phyloP scores from a whole-genome alignment of 2,113 vertebrate species.

The Chaetodon trifascialis region DNA sequence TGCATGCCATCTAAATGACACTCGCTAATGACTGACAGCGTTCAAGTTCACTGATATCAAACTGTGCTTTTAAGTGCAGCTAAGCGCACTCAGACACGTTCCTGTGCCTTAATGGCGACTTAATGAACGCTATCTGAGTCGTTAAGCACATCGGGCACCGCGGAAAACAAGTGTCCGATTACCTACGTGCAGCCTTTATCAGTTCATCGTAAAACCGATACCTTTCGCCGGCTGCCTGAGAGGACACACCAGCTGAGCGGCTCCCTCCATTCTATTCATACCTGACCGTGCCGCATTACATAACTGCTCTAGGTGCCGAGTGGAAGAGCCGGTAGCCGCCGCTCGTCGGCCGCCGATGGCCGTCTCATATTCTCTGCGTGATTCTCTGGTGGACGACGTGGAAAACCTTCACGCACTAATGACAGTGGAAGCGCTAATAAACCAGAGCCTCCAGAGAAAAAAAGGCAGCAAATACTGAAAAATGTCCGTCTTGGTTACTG shows the following conservation, averaged over 20 bases:
- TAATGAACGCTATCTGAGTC: not conserved
- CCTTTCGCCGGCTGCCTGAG: not conserved
- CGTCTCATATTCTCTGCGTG: constrained; percentile 20
- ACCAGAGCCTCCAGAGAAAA: not conserved
- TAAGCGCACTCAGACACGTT: not conserved
- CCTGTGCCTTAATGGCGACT: not conserved
- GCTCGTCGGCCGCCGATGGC: constrained; percentile 7
- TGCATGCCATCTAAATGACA: not conserved
- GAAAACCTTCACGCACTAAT: constrained; percentile 4
- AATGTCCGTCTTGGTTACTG: not conserved
- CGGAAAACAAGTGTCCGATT: constrained; percentile 50
- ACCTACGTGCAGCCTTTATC: constrained; percentile 29
- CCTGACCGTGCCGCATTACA: constrained; percentile 44
- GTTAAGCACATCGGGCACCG: constrained; percentile 11
- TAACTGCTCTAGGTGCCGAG: constrained; percentile 54
- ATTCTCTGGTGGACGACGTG: not conserved
- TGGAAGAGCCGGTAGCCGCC: constrained; percentile 28
- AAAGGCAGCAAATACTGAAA: not conserved
- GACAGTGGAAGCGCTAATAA: constrained; percentile 30
- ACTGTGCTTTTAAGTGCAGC: not conserved
- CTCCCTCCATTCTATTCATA: constrained; percentile 55
- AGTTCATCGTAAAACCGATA: constrained; percentile 38
- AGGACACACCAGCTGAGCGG: not conserved
- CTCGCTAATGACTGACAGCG: not conserved
- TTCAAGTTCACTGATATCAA: not conserved